Evolutionary conservation across 2,113 vertebrate genomes (phyloP), one percentile per base, ranked within the genome.

Genomic region (Dasypus novemcinctus): DNA sequence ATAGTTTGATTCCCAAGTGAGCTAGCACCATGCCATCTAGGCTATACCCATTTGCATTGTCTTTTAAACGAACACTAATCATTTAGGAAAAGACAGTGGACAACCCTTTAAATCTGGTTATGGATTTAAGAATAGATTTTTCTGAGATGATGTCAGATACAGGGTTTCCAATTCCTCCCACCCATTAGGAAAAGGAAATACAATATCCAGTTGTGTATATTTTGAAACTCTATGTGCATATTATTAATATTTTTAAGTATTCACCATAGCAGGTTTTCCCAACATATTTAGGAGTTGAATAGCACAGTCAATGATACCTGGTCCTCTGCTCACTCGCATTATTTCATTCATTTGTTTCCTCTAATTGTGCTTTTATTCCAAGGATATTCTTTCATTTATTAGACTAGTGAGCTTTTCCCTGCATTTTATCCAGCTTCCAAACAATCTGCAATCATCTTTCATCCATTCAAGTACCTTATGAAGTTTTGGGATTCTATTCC

Each of bases 261-360:
- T 87, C 54, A 94, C 49, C 13, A 66, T 41, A 64, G n/a, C 31
- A 95, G 20, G n/a, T 93, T 87, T 74, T 25, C 17, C 23, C 33
- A 93, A 80, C 5, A 83, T 31, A 66, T 80, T 96, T 93, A 83
- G 78, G 80, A 74, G 31, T 25, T 78, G 72, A 93, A 68, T 86
- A 75, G 36, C 46, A 92, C 17, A 80, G 23, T 95, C 52, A 41
- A 9, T 96, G 63, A 95, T 33, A 93, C 72, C 69, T 94, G 54
- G 71, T 23, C 59, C 5, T 96, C 33, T 93, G 27, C 33, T 85
- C 54, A 88, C 81, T 90, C 43, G 75, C 29, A 84, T 87, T 15
- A 90, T 96, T 95, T 85, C 31, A 95, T 72, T 91, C 87, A 93
- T 95, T 96, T 66, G 33, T 91, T 41, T 87, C n/a, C 92, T 88